Conservation (phyloP, 2,797 vertebrate genomes). For the Zonotrichia albicollis region DNA sequence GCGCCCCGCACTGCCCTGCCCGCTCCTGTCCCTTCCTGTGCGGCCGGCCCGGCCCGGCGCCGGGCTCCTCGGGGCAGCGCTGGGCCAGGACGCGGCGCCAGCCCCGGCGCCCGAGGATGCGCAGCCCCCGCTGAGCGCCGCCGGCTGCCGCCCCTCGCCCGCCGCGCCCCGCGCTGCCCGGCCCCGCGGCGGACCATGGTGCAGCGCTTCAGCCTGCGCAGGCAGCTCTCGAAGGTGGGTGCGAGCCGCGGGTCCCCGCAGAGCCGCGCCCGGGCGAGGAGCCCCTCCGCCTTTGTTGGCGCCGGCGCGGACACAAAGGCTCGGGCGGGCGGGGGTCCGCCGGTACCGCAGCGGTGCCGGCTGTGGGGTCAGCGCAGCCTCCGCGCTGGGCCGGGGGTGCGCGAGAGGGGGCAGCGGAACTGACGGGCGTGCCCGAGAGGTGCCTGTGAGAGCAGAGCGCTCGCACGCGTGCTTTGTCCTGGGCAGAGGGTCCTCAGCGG, state of each 20-base stretch:
- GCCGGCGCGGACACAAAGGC: neutral
- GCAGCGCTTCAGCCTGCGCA: constrained; percentile 91
- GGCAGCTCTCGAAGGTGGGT: constrained; percentile 95
- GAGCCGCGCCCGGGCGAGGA: neutral
- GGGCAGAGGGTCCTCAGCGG: neutral
- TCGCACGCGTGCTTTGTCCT: neutral
- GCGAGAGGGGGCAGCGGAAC: neutral
- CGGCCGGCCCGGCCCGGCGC: neutral
- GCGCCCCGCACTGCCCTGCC: too few relatives aligned
- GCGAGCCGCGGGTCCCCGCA: neutral
- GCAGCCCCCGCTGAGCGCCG: neutral
- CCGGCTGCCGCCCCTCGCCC: neutral
- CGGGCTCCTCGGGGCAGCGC: neutral
- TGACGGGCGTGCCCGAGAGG: neutral
- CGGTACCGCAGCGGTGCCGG: neutral
- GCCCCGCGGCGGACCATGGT: constrained; percentile 83
- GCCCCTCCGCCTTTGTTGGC: neutral
- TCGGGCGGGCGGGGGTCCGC: neutral
- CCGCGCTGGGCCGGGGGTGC: accelerated
- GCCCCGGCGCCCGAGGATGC: neutral
- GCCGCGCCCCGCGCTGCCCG: constrained; percentile 36
- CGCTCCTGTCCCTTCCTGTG: neutral
- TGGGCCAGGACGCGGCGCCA: neutral
- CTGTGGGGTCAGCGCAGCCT: accelerated
- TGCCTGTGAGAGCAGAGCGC: neutral